phyloP scores from a whole-genome alignment of 2,888 invertebrate species.

The Apamea monoglypha region DNA sequence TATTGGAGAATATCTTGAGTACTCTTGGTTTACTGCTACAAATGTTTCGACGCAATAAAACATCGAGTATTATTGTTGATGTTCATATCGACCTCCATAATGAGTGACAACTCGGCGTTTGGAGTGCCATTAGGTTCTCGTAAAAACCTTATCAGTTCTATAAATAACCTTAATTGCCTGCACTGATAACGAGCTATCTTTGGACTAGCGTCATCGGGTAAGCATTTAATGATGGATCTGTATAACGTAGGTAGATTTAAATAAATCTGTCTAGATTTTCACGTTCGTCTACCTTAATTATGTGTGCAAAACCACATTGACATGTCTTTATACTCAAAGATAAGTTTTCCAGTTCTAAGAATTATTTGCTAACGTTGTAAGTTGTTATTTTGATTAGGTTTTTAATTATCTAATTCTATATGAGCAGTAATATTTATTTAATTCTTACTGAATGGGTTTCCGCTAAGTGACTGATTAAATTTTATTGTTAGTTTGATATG shows the following conservation, averaged over 20 bases:
- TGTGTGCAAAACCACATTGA: slow-evolving; percentile 46
- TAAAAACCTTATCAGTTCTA: slow-evolving; percentile 66
- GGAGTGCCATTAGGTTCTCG: slow-evolving; percentile 49
- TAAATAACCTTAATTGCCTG: slow-evolving; percentile 67
- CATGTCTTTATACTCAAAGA: slow-evolving; percentile 39
- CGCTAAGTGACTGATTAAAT: slow-evolving; percentile 17
- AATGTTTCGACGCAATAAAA: slow-evolving; percentile 11
- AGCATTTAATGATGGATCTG: slow-evolving; percentile 39
- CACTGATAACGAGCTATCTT: slow-evolving; percentile 66
- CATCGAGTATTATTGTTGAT: slow-evolving; percentile 33
- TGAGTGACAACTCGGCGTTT: slow-evolving; percentile 48
- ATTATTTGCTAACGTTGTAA: slow-evolving; percentile 16
- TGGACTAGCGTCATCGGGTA: slow-evolving; percentile 52
- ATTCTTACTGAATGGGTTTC: slow-evolving; percentile 20
- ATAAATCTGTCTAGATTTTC: slow-evolving; percentile 32
- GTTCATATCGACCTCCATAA: slow-evolving; percentile 52
- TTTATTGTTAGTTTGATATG: slow-evolving; percentile 18
- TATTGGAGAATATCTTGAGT: slow-evolving; percentile 15
- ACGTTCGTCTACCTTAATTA: slow-evolving; percentile 10
- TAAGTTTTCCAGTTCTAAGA: slow-evolving; percentile 39
- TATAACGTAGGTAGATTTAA: slow-evolving; percentile 37
- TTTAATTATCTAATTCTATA: slow-evolving; percentile 29
- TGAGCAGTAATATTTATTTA: slow-evolving; percentile 10
- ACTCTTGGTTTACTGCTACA: slow-evolving; percentile 1
- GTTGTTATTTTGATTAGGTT: slow-evolving; percentile 32